These are phyloP conservation scores for Lasioglossum morio DNA, from an alignment of 2,888 invertebrate species.

Conservation along the genomic window DNA sequence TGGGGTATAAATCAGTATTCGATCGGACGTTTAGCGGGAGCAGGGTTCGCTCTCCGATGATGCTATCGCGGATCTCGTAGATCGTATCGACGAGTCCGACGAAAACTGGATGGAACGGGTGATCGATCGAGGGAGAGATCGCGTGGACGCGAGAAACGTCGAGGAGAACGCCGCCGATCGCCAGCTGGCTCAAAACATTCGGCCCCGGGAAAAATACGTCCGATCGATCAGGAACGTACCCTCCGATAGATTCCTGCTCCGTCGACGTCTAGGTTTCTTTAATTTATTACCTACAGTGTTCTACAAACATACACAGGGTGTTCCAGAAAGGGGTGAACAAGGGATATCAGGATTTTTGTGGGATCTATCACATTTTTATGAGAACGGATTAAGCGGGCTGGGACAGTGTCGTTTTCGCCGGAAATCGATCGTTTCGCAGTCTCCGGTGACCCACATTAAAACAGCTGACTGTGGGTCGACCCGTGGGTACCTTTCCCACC, in stretches of 20 bases:
- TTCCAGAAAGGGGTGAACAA: no score
- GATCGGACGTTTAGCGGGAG: conserved; percentile 46
- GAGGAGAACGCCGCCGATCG: background rate
- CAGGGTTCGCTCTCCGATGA: conserved; percentile 26
- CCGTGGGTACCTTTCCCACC: conserved; percentile 64
- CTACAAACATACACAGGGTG: no score
- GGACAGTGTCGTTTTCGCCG: conserved; percentile 13
- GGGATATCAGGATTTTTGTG: background rate
- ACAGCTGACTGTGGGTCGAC: conserved; percentile 77
- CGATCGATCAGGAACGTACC: background rate
- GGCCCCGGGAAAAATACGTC: background rate
- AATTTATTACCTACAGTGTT: background rate
- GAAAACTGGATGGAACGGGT: conserved; percentile 45
- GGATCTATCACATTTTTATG: background rate
- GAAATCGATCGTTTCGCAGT: conserved; percentile 76
- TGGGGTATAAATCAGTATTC: conserved; percentile 41
- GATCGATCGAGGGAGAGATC: conserved; percentile 48
- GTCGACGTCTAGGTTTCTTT: background rate
- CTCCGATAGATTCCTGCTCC: background rate
- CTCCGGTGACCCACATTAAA: conserved; percentile 80
- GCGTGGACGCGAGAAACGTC: background rate
- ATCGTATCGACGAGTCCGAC: conserved; percentile 45
- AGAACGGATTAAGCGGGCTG: background rate
- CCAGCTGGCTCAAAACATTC: conserved; percentile 19
- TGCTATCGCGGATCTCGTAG: conserved; percentile 42